Evolutionary conservation across 2,113 vertebrate genomes (phyloP).

Genomic region (Leucoraja erinaceus): DNA sequence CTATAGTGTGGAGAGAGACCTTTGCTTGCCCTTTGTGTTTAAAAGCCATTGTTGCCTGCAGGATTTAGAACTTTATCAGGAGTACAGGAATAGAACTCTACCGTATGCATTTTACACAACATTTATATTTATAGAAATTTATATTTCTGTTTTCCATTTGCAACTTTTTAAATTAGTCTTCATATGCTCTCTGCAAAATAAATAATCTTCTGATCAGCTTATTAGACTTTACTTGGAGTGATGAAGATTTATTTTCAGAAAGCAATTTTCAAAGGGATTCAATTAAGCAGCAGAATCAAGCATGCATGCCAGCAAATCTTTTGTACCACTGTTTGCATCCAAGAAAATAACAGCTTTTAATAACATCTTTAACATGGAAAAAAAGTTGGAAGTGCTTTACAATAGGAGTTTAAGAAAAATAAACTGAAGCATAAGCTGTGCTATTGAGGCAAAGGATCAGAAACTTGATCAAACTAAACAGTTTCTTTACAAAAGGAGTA

Average conservation of each 20-base stretch:
- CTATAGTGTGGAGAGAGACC: neutral
- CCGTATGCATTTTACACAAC: neutral
- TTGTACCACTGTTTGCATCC: neutral
- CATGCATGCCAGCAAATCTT: neutral
- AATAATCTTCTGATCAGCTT: neutral
- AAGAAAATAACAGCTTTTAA: too few species aligned
- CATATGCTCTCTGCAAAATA: too few species aligned
- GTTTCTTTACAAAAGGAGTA: too few species aligned
- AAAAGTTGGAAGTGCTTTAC: too few species aligned
- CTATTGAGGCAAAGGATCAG: too few species aligned
- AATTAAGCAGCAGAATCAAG: neutral
- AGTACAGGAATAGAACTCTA: neutral
- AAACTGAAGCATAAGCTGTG: too few species aligned
- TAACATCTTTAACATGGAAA: too few species aligned
- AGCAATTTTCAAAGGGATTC: neutral
- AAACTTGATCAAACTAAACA: too few species aligned
- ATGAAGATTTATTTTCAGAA: neutral
- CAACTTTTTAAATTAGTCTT: neutral
- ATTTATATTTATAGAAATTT: neutral
- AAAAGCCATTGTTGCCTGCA: neutral
- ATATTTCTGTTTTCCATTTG: neutral
- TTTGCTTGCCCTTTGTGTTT: neutral
- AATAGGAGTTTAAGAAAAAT: too few species aligned
- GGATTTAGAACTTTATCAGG: neutral
- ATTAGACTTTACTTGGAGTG: neutral